Evolutionary conservation across 2,113 vertebrate genomes (phyloP), one percentile per base, ranked within the genome.

Genomic region (Beaufortia kweichowensis): DNA sequence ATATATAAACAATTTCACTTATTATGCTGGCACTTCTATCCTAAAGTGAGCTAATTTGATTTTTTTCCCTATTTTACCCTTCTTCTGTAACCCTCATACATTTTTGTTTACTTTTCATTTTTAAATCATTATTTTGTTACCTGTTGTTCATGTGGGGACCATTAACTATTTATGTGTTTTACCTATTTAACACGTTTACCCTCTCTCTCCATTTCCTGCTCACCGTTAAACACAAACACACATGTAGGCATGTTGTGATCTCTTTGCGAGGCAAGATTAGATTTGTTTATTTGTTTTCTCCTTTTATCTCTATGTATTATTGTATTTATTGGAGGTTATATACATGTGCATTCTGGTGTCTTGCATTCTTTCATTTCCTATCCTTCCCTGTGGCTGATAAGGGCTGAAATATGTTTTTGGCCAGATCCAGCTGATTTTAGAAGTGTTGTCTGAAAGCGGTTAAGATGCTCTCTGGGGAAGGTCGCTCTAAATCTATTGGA

Each of bases 371-470:
- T 39, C 17, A 61, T 77, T 77, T 61, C 24, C 23, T 21, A 23
- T 48, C 35, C 43, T 33, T 50, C 43, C 65, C 66, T 53, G 60
- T 60, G 35, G 66, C 57, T 82, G 71, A 81, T 83, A 85, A 86
- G 84, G 84, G 53, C 83, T 86, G 81, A 86, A 86, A 80, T 80
- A 79, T 84, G 81, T 83, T 86, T 86, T 81, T 28, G 79, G 79
- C 65, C 63, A 50, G 46, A 75, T 4, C 17, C 76, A 7, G 83
- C 84, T 84, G 78, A 84, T 76, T 65, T 78, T 12, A 50, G 19
- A 50, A 50, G n/a, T 50, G 19, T n/a, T 66, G 26, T 72, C 31
- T 57, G 26, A 19, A 62, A 57, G 21, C 53, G 0, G 31, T 50
- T 57, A 17, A 31, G 53, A 71, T 71, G 8, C 53, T 71, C 31